phyloP scores from a whole-genome alignment of 2,797 vertebrate genomes.

The Astyanax mexicanus region DNA sequence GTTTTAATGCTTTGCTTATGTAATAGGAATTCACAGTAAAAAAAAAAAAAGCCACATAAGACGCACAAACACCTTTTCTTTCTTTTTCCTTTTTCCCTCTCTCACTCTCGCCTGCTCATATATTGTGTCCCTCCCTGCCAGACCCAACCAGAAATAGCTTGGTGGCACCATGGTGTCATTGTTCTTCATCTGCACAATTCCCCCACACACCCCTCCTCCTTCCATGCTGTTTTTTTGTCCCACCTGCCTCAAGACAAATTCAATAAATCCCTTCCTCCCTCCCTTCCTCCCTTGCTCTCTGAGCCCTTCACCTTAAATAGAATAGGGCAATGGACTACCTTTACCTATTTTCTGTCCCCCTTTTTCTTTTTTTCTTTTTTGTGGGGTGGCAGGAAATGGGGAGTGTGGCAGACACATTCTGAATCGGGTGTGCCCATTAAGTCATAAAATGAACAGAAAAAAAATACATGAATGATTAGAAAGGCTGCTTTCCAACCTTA shows the following conservation, averaged over 20 bases:
- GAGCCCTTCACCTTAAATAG: constrained; percentile 15
- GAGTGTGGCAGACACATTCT: constrained; percentile 4
- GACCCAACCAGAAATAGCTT: constrained; percentile 49
- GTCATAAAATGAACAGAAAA: constrained; percentile 33
- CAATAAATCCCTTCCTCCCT: neutral
- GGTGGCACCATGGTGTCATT: constrained; percentile 47
- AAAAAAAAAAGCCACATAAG: no score
- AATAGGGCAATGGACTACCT: constrained; percentile 10
- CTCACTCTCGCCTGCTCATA: neutral
- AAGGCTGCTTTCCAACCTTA: neutral
- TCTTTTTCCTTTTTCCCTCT: neutral
- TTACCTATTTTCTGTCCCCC: constrained; percentile 18
- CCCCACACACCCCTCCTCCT: constrained; percentile 5
- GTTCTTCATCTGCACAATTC: constrained; percentile 36
- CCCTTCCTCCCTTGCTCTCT: neutral
- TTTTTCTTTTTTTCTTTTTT: constrained; percentile 22
- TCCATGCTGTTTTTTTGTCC: constrained; percentile 1
- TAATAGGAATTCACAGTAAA: no score
- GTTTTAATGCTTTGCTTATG: neutral
- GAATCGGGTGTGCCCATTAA: constrained; percentile 50
- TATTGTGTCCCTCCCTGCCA: neutral
- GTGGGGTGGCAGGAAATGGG: constrained; percentile 14
- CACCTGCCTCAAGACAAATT: constrained; percentile 4
- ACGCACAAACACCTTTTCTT: neutral
- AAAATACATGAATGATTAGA: constrained; percentile 43